Conservation (phyloP, 37 sponge, comb jelly and placozoan genomes). For the Ephydatia muelleri region DNA sequence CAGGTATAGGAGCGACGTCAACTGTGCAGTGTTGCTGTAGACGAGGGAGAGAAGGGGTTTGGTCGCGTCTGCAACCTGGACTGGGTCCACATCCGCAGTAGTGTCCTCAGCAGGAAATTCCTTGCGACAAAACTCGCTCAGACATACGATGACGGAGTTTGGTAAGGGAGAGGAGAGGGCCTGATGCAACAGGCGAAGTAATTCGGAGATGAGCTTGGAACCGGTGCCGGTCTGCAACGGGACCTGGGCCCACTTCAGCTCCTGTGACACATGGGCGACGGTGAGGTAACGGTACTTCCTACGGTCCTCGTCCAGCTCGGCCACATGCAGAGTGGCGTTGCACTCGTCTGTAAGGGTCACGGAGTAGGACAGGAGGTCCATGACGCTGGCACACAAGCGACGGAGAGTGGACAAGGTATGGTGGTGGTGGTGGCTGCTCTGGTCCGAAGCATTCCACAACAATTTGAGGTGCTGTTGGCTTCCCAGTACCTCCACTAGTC, state of each 20-base stretch:
- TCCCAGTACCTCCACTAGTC: background rate
- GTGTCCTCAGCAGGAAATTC: background rate
- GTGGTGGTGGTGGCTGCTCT: background rate
- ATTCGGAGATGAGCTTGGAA: background rate
- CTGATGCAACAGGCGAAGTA: constrained; percentile 21
- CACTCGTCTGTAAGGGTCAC: background rate
- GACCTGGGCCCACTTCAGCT: constrained; percentile 31
- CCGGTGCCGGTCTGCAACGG: background rate
- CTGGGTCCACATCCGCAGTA: background rate
- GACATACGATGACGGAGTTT: background rate
- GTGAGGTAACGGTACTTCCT: constrained; percentile 17
- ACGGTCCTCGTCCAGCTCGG: constrained; percentile 40
- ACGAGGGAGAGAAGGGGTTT: constrained; percentile 19
- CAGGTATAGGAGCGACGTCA: constrained; percentile 2
- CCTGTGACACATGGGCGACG: background rate
- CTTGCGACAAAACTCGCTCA: constrained; percentile 5
- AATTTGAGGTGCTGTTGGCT: background rate
- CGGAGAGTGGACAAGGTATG: background rate
- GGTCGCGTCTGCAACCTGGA: background rate
- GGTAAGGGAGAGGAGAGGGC: background rate
- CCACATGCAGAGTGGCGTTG: constrained; percentile 29
- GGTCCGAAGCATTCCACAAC: background rate
- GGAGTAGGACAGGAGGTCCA: constrained; percentile 1
- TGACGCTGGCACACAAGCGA: background rate
- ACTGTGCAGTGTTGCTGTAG: constrained; percentile 16